Conservation (phyloP, 2,888 invertebrate genomes). For the Dendrolimus pini region DNA sequence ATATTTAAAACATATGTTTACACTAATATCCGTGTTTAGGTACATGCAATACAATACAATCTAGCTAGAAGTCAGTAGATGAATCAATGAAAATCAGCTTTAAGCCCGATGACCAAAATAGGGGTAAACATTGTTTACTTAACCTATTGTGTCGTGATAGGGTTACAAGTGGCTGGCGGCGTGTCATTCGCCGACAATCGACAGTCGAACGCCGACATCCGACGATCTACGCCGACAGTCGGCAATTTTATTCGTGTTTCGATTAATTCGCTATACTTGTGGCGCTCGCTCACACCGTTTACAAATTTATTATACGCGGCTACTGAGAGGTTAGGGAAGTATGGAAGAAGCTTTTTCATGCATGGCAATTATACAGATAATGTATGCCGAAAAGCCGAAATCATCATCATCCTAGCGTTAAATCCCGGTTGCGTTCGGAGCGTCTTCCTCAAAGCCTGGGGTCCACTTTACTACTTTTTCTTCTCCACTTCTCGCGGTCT, state of each 20-base stretch:
- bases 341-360: slow-evolving; percentile 26
- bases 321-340: slow-evolving; percentile 14
- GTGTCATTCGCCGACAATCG: not conserved
- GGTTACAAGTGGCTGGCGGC: not conserved
- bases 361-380: too few species aligned
- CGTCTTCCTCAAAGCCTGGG: too few species aligned
- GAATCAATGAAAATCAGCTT: not conserved
- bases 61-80: too few species aligned
- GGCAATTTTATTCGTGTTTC: slow-evolving; percentile 23
- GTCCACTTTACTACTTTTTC: too few species aligned
- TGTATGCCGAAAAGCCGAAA: too few species aligned
- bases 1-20: too few species aligned
- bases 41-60: too few species aligned
- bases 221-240: slow-evolving; percentile 7
- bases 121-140: not conserved
- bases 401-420: too few species aligned
- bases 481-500: too few species aligned
- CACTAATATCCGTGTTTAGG: too few species aligned
- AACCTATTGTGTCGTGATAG: not conserved
- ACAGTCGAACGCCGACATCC: too few species aligned
- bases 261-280: slow-evolving; percentile 53
- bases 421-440: too few species aligned
- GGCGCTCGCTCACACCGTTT: slow-evolving; percentile 44
- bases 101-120: not conserved
- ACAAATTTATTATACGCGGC: slow-evolving; percentile 15